Evolutionary conservation across 2,888 invertebrate genomes (phyloP).

Genomic region (Vandiemenella viatica): DNA sequence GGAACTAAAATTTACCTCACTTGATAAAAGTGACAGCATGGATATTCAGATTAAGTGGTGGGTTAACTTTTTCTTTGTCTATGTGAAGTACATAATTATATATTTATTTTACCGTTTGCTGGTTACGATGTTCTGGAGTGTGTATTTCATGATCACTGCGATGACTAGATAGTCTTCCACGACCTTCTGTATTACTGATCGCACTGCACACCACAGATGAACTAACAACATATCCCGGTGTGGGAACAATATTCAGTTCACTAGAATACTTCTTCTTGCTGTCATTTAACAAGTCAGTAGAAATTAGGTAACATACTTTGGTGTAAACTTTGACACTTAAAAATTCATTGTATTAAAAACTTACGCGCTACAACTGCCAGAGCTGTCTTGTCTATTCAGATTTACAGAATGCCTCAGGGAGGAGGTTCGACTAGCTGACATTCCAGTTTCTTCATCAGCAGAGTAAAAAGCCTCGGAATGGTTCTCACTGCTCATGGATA

Average conservation of each 20-base stretch:
- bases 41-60: too few species aligned
- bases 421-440: conserved; percentile 20
- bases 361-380: neutral
- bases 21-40: too few species aligned
- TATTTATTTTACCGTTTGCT: conserved; percentile 18
- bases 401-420: conserved; percentile 21
- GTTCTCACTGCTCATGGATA: conserved; percentile 78
- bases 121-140: conserved; percentile 40
- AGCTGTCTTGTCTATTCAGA: conserved; percentile 25
- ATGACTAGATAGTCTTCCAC: conserved; percentile 34
- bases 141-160: conserved; percentile 47
- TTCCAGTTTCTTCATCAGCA: conserved; percentile 62
- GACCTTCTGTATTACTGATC: neutral
- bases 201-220: neutral
- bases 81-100: too few species aligned
- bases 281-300: neutral
- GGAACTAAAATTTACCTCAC: too few species aligned
- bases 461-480: conserved; percentile 87
- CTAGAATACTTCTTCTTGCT: conserved; percentile 40
- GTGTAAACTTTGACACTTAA: too few species aligned
- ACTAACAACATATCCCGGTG: conserved; percentile 9
- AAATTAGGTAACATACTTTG: too few species aligned
- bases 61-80: too few species aligned
- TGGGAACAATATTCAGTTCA: conserved; percentile 38
- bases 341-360: too few species aligned